A percentile compares a stretch with the other conserved stretches of the same genome.
Conservation (phyloP, 2,113 vertebrate genomes). For the Nipponia nippon region DNA sequence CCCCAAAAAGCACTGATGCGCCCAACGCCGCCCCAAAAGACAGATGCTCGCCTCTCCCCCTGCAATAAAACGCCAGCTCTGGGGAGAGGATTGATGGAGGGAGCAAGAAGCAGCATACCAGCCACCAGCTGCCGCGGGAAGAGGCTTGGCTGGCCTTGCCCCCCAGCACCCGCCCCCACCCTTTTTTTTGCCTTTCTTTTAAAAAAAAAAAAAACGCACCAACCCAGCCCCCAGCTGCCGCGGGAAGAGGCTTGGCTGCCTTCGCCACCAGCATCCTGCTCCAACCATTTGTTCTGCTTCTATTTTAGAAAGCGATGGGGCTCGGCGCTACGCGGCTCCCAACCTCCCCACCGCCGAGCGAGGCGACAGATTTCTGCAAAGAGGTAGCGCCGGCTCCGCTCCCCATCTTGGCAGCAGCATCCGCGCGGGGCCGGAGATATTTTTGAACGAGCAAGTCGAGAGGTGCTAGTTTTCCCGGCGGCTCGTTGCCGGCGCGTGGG, state of each 20-base stretch:
- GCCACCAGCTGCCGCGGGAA: conserved; percentile 33
- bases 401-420: background rate
- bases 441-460: background rate
- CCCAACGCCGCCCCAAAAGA: background rate
- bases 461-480: background rate
- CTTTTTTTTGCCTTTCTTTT: too few species aligned
- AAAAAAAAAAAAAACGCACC: too few species aligned
- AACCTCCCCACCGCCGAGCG: background rate
- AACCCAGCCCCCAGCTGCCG: conserved; percentile 32
- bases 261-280: conserved; percentile 3
- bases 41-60: background rate
- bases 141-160: conserved; percentile 29
- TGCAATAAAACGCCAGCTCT: background rate
- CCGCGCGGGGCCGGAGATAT: background rate
- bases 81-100: background rate
- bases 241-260: conserved; percentile 22
- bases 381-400: background rate
- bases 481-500: background rate
- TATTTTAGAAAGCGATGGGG: conserved; percentile 20
- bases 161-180: too few species aligned
- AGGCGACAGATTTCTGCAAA: conserved; percentile 22
- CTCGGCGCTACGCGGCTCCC: background rate
- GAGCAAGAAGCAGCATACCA: background rate
- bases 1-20: background rate
- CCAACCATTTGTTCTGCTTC: conserved; percentile 56